Base-by-base conservation (phyloP, 2,113 vertebrate species). In the Athene cunicularia region DNA sequence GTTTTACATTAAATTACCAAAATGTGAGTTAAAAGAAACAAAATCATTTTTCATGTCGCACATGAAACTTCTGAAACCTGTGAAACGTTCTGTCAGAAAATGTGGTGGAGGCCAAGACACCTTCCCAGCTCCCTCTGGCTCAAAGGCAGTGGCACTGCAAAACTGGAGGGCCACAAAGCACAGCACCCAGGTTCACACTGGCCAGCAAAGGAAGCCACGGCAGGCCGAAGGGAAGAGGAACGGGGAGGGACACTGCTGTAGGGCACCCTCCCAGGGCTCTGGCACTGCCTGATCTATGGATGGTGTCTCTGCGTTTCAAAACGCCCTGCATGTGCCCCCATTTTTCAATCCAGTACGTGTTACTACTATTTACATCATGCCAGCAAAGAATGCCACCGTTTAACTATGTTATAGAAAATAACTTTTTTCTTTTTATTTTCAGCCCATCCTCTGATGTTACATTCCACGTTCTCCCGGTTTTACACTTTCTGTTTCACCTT, bases 131-230 rank as follows among this genome's bases (percentile, higher is more conserved):
- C 70, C 12, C 64, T 47, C 24, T 22, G 35, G n/a, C 52, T 77
- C 64, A 37, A 41, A 66, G 39, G 27, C 52, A 24, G n/a, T 1
- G 4, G 39, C 39, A 30, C 27, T 8, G 8, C n/a, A 27, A 32
- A 47, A 47, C 50, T 41, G 14, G 55, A 68, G 27, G 35, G 9
- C 39, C 75, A 30, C 23, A 52, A 58, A 32, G 50, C 67, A 45
- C n/a, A 19, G 22, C 0, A 33, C 1, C 0, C 22, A 45, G 55
- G 35, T 23, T 39, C 4, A 23, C 35, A 33, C 27, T 0, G 0
- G 27, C 12, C 28, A 33, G 5, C 10, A 13, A 45, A 47, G 37
- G n/a, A 66, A 66, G 45, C 30, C 37, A 8, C 1, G 22, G 30
- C 13, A 66, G 26, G 37, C 23, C 58, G 43, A 64, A 35, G 33